Conservation (phyloP, 1,140 invertebrate genomes). For the Drosophila subobscura region DNA sequence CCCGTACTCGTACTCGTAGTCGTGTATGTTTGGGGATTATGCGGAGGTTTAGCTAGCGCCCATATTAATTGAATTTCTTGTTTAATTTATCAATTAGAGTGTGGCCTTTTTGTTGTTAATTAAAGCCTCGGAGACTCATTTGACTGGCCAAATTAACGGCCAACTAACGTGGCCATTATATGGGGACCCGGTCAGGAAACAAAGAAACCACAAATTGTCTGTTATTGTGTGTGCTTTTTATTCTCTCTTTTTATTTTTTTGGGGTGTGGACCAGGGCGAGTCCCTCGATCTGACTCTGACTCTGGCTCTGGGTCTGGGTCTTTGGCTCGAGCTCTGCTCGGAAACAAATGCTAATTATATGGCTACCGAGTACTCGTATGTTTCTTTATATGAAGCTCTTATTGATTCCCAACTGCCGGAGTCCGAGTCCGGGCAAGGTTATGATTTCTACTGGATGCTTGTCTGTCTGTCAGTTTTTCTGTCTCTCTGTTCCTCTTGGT, state of each 20-base stretch:
- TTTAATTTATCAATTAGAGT: slow-evolving; percentile 78
- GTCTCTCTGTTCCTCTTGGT: slow-evolving; percentile 34
- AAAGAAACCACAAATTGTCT: slow-evolving; percentile 69
- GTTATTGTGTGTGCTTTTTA: slow-evolving; percentile 31
- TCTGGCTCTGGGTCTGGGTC: not conserved
- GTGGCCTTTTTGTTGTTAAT: slow-evolving; percentile 61
- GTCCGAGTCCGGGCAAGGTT: slow-evolving; percentile 37
- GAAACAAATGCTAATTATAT: slow-evolving; percentile 79
- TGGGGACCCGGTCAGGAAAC: slow-evolving; percentile 51
- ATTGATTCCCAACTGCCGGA: slow-evolving; percentile 56
- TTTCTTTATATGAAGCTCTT: slow-evolving; percentile 36
- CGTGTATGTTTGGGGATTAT: slow-evolving; percentile 2
- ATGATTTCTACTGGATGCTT: slow-evolving; percentile 30
- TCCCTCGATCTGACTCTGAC: slow-evolving; percentile 26
- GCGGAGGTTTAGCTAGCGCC: slow-evolving; percentile 19
- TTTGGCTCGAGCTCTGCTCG: slow-evolving; percentile 24
- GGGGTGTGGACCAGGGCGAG: slow-evolving; percentile 77
- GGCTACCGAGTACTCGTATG: slow-evolving; percentile 48
- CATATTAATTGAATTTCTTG: slow-evolving; percentile 66
- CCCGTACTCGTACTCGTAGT: not conserved
- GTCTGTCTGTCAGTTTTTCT: slow-evolving; percentile 8
- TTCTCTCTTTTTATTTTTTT: slow-evolving; percentile 33
- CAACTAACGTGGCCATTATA: slow-evolving; percentile 52
- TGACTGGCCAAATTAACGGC: slow-evolving; percentile 63
- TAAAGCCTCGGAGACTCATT: slow-evolving; percentile 29